Evolutionary conservation across 2,113 vertebrate genomes (phyloP).

Genomic region (Cheirogaleus medius): DNA sequence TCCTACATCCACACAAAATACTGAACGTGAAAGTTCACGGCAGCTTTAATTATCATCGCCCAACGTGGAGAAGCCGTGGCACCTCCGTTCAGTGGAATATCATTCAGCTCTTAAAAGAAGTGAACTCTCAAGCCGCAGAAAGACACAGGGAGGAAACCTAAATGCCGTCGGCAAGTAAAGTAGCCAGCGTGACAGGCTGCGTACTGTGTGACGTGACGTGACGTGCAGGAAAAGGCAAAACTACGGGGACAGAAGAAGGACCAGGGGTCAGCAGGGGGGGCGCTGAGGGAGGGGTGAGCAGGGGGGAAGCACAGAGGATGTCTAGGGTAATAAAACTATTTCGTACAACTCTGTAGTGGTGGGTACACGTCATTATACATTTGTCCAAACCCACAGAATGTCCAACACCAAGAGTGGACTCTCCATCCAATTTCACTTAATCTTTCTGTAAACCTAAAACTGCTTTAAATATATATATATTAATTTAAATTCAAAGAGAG

Average conservation of each 20-base stretch:
- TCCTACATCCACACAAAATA: neutral
- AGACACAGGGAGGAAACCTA: neutral
- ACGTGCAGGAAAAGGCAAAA: neutral
- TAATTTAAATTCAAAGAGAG: neutral
- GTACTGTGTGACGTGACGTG: neutral
- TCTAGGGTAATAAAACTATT: neutral
- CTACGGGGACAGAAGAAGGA: neutral
- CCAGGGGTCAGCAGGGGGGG: accelerated
- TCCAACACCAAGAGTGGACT: accelerated
- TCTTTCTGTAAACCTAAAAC: neutral
- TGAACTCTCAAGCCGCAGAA: neutral
- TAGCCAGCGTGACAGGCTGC: neutral
- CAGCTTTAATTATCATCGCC: no score
- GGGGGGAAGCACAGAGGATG: neutral
- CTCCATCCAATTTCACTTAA: neutral
- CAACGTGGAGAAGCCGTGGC: no score
- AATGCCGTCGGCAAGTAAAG: accelerated
- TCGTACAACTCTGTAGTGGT: accelerated
- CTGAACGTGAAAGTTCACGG: accelerated
- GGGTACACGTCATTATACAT: accelerated
- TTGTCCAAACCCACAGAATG: no score
- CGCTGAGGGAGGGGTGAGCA: accelerated
- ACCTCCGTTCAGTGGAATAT: neutral
- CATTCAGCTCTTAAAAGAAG: neutral
- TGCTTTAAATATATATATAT: neutral